A percentile compares a stretch with the other conserved stretches of the same genome.
phyloP scores from a whole-genome alignment of 1,140 invertebrate species.

The Pseudomyrmex cubaensis region DNA sequence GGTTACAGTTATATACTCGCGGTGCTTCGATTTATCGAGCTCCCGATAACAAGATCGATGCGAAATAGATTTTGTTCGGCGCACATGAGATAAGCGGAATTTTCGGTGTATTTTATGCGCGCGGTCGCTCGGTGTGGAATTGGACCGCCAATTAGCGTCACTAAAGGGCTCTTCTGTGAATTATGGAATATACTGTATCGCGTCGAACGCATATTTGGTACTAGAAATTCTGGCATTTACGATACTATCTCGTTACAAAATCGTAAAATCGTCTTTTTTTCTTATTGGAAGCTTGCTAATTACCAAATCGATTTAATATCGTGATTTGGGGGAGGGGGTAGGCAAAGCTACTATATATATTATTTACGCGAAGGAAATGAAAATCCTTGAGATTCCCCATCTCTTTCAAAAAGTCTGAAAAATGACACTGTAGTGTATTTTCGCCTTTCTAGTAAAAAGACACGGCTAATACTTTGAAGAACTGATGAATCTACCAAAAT shows the following conservation, averaged over 20 bases:
- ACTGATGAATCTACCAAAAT: constrained; percentile 20
- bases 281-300: neutral
- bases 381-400: neutral
- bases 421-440: constrained; percentile 20
- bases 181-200: constrained; percentile 40
- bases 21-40: constrained; percentile 26
- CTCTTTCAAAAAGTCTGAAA: neutral
- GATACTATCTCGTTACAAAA: neutral
- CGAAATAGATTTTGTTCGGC: constrained; percentile 17
- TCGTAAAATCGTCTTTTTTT: constrained; percentile 12
- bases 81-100: constrained; percentile 35
- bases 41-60: constrained; percentile 33
- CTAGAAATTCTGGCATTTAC: constrained; percentile 13
- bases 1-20: neutral
- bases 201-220: neutral
- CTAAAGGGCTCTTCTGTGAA: constrained; percentile 42
- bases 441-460: neutral
- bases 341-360: neutral
- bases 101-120: constrained; percentile 47
- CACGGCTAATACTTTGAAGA: constrained; percentile 22
- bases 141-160: constrained; percentile 52
- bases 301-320: constrained; percentile 9
- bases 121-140: neutral
- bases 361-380: neutral
- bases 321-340: too few relatives aligned